These are phyloP conservation scores for Buphagus erythrorhynchus DNA, from an alignment of 2,797 vertebrate species.

Conservation along the genomic window DNA sequence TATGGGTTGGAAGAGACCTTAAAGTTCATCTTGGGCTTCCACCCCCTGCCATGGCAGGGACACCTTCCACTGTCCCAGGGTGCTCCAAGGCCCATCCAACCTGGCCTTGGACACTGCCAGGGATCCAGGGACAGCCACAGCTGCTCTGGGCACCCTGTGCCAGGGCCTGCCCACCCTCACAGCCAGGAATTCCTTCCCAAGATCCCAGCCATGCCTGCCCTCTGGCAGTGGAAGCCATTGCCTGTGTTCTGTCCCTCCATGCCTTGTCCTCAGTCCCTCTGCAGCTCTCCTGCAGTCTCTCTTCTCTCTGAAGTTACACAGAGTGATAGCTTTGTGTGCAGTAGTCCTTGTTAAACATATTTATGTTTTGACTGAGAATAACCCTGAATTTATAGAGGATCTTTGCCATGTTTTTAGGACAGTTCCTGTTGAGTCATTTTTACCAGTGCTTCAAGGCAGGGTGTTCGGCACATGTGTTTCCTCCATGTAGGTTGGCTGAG, in stretches of 20 bases:
- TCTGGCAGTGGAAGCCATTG: not conserved
- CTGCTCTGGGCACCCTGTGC: not conserved
- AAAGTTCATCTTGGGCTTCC: rapidly evolving
- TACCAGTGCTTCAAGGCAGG: not conserved
- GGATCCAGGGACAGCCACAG: not conserved
- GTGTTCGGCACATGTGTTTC: not conserved
- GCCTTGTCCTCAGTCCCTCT: not conserved
- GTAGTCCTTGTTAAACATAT: not conserved
- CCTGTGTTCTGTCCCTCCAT: rapidly evolving
- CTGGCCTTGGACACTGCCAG: not conserved
- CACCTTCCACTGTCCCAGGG: rapidly evolving
- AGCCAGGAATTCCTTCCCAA: not conserved
- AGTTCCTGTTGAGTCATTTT: not conserved
- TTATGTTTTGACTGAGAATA: not conserved
- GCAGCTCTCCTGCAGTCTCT: not conserved
- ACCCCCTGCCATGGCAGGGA: not conserved
- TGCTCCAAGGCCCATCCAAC: rapidly evolving
- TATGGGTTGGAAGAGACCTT: not conserved
- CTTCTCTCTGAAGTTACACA: not conserved
- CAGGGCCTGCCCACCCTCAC: not conserved
- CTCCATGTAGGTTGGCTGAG: not conserved
- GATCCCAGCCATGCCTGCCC: rapidly evolving
- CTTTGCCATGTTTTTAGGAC: not conserved
- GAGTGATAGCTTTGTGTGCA: not conserved
- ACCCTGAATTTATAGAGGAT: not conserved